Evolutionary conservation across 37 sponge, comb jelly and placozoan species (phyloP).

Genomic region (Aphrocallistes beatrix): DNA sequence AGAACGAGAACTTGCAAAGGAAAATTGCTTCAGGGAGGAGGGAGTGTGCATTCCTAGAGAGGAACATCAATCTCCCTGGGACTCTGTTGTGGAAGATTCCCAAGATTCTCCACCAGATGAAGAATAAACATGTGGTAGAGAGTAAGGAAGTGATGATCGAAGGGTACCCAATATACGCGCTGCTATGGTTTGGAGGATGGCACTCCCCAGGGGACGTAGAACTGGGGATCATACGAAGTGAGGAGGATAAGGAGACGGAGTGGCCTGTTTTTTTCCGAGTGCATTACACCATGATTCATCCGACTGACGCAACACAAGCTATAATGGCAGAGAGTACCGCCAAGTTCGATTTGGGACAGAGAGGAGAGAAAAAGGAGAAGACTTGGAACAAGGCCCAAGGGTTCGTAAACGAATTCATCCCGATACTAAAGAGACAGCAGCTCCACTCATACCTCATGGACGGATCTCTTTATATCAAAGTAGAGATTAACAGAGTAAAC

Average conservation of each 20-base stretch:
- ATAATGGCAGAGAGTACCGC: not conserved
- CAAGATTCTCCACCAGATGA: not conserved
- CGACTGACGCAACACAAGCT: not conserved
- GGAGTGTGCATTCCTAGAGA: not conserved
- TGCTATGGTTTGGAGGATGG: constrained; percentile 4
- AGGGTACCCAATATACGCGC: not conserved
- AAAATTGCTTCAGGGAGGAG: not conserved
- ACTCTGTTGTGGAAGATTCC: not conserved
- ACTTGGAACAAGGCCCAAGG: constrained; percentile 10
- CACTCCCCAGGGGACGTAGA: constrained; percentile 7
- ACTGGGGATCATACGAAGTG: not conserved
- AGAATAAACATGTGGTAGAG: not conserved
- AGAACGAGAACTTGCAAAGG: not conserved
- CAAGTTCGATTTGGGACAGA: not conserved
- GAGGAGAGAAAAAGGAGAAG: not conserved
- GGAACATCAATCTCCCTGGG: not conserved
- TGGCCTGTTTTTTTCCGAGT: not conserved
- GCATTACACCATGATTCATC: not conserved
- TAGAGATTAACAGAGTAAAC: not conserved
- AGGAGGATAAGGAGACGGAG: not conserved
- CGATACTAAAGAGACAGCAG: not conserved
- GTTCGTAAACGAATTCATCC: not conserved
- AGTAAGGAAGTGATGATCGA: not conserved
- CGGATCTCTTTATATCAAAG: not conserved
- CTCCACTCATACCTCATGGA: constrained; percentile 1